Conservation (phyloP, 2,797 vertebrate genomes). For the Ptychadena robeensis region DNA sequence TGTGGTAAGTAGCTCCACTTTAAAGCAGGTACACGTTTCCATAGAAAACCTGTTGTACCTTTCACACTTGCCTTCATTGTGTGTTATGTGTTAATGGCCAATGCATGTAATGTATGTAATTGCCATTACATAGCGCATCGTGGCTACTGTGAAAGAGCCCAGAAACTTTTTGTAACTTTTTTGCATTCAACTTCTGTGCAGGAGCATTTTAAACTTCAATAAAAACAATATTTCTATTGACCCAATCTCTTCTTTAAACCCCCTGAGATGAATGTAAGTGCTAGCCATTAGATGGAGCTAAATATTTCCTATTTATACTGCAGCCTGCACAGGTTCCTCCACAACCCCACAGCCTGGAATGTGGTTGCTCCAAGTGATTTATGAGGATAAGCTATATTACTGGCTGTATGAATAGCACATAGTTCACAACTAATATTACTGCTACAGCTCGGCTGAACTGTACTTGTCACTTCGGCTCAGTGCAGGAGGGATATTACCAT, state of each 20-base stretch:
- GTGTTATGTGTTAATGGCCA: too few species aligned
- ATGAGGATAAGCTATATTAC: slow-evolving; percentile 22
- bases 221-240: neutral
- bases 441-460: slow-evolving; percentile 30
- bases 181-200: too few species aligned
- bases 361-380: neutral
- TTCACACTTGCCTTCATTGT: too few species aligned
- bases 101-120: too few species aligned
- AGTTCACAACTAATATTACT: slow-evolving; percentile 31
- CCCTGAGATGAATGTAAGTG: neutral
- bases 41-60: too few species aligned
- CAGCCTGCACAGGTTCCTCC: neutral
- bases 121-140: too few species aligned
- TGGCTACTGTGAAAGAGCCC: too few species aligned
- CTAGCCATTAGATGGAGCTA: neutral
- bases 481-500: slow-evolving; percentile 33
- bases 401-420: slow-evolving; percentile 1
- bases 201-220: too few species aligned
- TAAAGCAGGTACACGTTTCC: too few species aligned
- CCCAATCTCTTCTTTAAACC: neutral
- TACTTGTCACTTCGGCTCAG: slow-evolving; percentile 45
- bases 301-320: neutral
- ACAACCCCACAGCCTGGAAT: neutral
- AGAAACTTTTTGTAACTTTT: too few species aligned
- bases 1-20: too few species aligned